Evolutionary conservation across 2,888 invertebrate species (phyloP).

Genomic region (Nemotelus nigrinus): DNA sequence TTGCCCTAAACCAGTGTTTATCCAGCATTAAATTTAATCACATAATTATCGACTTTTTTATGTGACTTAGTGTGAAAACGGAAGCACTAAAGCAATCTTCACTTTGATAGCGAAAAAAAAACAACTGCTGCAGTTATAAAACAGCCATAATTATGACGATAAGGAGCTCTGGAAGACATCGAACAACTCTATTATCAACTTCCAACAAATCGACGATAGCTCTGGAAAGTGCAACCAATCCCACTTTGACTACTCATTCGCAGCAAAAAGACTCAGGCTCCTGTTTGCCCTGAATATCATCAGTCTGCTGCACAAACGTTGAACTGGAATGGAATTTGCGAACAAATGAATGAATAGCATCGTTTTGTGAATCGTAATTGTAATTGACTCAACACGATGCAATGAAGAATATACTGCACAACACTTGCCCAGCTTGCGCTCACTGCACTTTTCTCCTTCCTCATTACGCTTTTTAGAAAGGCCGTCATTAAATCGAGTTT

Average conservation of each 20-base stretch:
- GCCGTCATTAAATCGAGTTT: background rate
- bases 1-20: background rate
- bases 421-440: background rate
- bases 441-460: background rate
- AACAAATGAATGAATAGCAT: background rate
- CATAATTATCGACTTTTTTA: background rate
- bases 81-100: background rate
- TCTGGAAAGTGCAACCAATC: background rate
- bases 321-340: too few species aligned
- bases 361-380: conserved; percentile 10
- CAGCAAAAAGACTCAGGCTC: too few species aligned
- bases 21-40: background rate
- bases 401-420: too few species aligned
- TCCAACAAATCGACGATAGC: background rate
- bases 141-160: background rate
- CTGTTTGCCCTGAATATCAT: too few species aligned
- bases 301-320: too few species aligned
- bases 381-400: background rate
- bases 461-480: conserved; percentile 17
- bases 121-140: background rate
- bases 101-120: background rate
- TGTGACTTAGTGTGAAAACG: background rate
- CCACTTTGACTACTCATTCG: background rate
- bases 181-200: background rate
- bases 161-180: conserved; percentile 10